Evolutionary conservation across 2,888 invertebrate species (phyloP), one percentile per base, ranked within the genome.

Genomic region (Leptinotarsa juncta): DNA sequence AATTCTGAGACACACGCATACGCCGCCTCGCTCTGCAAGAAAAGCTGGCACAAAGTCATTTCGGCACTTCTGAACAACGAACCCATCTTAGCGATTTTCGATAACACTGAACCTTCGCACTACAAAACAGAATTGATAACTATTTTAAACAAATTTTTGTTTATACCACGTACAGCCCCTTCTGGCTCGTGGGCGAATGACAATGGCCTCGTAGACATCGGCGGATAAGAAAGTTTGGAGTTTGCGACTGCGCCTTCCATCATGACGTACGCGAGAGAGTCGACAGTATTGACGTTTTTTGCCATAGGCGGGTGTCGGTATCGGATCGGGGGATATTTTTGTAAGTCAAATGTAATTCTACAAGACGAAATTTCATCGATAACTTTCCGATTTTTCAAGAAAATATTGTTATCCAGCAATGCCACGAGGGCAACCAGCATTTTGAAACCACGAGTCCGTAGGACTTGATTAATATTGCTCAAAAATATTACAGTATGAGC

Each of bases 1-100:
- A 99, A 91, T 88, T 99, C 98, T 50, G 98, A 97, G 81, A 99
- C 97, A 90, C 98, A 98, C 78, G 97, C 96, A 90, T 99, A 99
- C 20, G 99, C 98, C 74, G 98, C 97, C 90, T 99, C 99, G 89
- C 97, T 97, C 89, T 99, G 99, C 81, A 99, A 91, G 89, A 98
- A 99, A 85, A 99, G 94, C 89, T 99, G 99, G 92, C 98, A 98
- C 89, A 98, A 92, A 86, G 96, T 95, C 98, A 99, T 99, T 91
- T 98, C 97, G 89, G 98, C 98, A 91, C 98, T 98, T 83, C 98
- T 93, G 89, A 98, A 98, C 87, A 98, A 91, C 87, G 96, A 95
- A 88, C 95, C 95, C 96, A 96, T 96, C 82, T 87, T 89, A 78
- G 68, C 67, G 55, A 71, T 49, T 70, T 76, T 77, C 42, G 70